Evolutionary conservation across 2,113 vertebrate species (phyloP), one percentile per base, ranked within the genome.

Genomic region (Prunella fulvescens): DNA sequence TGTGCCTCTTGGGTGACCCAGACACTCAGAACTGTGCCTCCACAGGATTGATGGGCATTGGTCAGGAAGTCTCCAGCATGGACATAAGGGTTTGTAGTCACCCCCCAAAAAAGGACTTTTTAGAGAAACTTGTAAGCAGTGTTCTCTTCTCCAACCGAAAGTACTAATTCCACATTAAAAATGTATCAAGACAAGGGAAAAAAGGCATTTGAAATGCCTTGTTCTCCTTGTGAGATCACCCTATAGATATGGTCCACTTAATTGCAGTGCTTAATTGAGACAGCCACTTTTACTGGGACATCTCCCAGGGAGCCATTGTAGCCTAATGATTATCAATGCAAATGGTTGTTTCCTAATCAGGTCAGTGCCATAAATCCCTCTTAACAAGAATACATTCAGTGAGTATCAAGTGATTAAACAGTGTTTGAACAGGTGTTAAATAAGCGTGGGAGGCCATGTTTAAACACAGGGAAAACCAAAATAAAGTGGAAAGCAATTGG

Each of bases 191-290:
- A 51, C 9, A 44, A 61, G 12, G 3, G 29, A 42, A 48, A 24
- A 58, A 60, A 56, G 56, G 31, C 11, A 39, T 53, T 77, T 76
- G 37, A 77, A 76, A 85, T 47, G 58, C 50, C 51, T 82, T 51
- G 28, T 54, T 95, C 66, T 85, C 65, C 65, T 91, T 85, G 42
- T 72, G 57, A 87, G 48, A 90, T 80, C 86, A 88, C n/a, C 40
- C 73, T 79, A 93, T 95, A 94, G 82, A 72, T 93, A 84, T 19
- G 70, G 77, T 91, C 54, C 81, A 50, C 47, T 73, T 94, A 97
- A 96, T 90, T 92, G 91, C 79, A 28, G 39, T 11, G 92, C 91
- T 88, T 97, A 95, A 97, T 91, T 94, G 93, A 94, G 91, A 87
- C 74, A 93, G 91, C 12, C 33, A 40, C 71, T 73, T 83, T 94